Conservation (phyloP, 2,888 invertebrate species). For the Torymus auratus region DNA sequence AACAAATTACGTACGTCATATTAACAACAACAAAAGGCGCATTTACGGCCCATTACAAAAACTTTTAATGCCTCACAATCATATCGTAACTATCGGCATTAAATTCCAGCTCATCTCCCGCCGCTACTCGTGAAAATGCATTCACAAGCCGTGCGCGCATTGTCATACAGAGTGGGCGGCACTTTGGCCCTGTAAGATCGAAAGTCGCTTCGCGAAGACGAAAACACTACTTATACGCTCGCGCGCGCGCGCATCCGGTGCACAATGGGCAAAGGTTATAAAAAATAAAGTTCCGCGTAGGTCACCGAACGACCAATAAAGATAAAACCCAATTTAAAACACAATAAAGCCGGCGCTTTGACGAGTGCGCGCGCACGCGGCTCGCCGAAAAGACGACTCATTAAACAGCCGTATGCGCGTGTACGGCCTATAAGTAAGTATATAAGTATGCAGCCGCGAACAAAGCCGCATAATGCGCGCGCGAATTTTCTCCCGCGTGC, state of each 20-base stretch:
- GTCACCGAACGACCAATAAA: conserved; percentile 46
- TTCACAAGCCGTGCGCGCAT: neutral
- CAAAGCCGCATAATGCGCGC: conserved; percentile 32
- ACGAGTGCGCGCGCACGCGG: conserved; percentile 38
- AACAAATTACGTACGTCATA: neutral
- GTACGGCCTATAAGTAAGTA: neutral
- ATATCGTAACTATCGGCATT: conserved; percentile 1
- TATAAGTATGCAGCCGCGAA: neutral
- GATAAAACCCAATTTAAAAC: conserved; percentile 43
- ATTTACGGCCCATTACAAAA: neutral
- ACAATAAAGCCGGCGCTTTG: conserved; percentile 44
- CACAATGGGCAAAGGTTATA: neutral
- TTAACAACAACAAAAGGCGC: conserved; percentile 5
- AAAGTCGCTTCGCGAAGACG: conserved; percentile 1
- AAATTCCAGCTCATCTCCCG: conserved; percentile 20
- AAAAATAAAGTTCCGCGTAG: conserved; percentile 1
- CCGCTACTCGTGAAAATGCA: neutral
- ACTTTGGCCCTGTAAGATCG: neutral
- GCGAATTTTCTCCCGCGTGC: conserved; percentile 18
- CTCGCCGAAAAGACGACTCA: neutral
- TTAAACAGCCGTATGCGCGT: conserved; percentile 18
- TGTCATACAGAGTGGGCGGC: conserved; percentile 1
- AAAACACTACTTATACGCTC: conserved; percentile 25
- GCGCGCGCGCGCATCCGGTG: neutral
- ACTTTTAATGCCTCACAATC: neutral